phyloP scores from a whole-genome alignment of 2,888 invertebrate species.

The Pyrrhia umbra region DNA sequence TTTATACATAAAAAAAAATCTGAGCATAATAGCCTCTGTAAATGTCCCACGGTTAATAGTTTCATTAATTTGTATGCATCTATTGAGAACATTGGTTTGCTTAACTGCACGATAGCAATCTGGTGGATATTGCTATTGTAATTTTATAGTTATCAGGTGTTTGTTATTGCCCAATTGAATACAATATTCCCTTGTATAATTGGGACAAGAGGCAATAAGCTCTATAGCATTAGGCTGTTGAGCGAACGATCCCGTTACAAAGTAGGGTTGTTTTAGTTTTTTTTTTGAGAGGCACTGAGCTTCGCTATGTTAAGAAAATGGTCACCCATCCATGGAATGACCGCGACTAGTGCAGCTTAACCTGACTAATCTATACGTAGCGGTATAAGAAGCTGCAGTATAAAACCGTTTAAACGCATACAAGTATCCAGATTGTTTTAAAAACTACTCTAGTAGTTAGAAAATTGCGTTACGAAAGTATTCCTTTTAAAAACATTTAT shows the following conservation, averaged over 20 bases:
- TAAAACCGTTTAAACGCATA: too few species aligned
- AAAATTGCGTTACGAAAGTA: too few species aligned
- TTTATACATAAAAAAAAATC: not conserved
- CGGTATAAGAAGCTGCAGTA: too few species aligned
- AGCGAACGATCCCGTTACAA: too few species aligned
- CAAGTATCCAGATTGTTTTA: too few species aligned
- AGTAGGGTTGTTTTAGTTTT: too few species aligned
- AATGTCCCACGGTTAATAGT: not conserved
- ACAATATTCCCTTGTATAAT: conserved; percentile 35
- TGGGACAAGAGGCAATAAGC: conserved; percentile 1
- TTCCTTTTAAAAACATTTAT: conserved; percentile 30
- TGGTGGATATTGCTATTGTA: conserved; percentile 27
- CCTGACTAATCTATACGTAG: too few species aligned
- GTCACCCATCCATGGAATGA: too few species aligned
- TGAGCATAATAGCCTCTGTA: not conserved
- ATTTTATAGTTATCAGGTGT: conserved; percentile 44
- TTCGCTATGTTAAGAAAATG: too few species aligned
- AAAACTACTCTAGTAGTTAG: too few species aligned
- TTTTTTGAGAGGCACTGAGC: too few species aligned
- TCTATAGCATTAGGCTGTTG: not conserved
- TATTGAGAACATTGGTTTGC: conserved; percentile 6
- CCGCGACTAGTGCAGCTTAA: too few species aligned
- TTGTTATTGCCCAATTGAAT: conserved; percentile 31
- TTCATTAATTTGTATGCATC: conserved; percentile 9
- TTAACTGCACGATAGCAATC: conserved; percentile 7